phyloP scores from a whole-genome alignment of 2,113 vertebrate species.

The Tetrao urogallus region DNA sequence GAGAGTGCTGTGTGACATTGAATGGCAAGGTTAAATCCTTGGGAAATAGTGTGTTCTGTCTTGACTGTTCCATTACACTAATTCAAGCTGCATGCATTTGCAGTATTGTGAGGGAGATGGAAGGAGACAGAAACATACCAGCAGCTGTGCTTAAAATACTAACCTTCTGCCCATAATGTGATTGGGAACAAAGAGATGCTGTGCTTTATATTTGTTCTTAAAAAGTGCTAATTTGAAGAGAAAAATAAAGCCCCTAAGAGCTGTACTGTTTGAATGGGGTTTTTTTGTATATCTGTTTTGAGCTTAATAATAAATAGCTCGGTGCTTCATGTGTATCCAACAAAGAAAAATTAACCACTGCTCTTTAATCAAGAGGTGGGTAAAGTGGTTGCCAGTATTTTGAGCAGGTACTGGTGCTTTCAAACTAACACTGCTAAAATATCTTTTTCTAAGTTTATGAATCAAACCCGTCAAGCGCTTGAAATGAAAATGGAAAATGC shows the following conservation, averaged over 20 bases:
- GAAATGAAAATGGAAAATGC: conserved; percentile 91
- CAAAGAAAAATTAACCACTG: neutral
- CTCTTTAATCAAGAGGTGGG: neutral
- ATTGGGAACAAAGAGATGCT: neutral
- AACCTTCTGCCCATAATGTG: neutral
- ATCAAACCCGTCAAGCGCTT: conserved; percentile 89
- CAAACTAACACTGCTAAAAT: conserved; percentile 6
- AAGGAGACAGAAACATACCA: neutral
- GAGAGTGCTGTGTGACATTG: neutral
- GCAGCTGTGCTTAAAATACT: too few relatives aligned
- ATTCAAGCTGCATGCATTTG: neutral
- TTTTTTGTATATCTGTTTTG: neutral
- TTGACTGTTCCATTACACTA: neutral
- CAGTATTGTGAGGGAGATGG: neutral
- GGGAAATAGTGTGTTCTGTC: neutral
- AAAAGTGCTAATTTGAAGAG: neutral
- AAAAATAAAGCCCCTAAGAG: neutral
- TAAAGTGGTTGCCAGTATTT: neutral
- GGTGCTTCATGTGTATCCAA: neutral
- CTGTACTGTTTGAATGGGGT: neutral
- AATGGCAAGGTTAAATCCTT: neutral
- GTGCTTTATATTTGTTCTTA: neutral
- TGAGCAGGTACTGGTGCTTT: neutral
- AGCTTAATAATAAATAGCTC: neutral
- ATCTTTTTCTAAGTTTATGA: conserved; percentile 87